Percentiles rank a stretch among this genome's conserved stretches.
Evolutionary conservation across 2,113 vertebrate genomes (phyloP).

Genomic region (Pardalotus punctatus): DNA sequence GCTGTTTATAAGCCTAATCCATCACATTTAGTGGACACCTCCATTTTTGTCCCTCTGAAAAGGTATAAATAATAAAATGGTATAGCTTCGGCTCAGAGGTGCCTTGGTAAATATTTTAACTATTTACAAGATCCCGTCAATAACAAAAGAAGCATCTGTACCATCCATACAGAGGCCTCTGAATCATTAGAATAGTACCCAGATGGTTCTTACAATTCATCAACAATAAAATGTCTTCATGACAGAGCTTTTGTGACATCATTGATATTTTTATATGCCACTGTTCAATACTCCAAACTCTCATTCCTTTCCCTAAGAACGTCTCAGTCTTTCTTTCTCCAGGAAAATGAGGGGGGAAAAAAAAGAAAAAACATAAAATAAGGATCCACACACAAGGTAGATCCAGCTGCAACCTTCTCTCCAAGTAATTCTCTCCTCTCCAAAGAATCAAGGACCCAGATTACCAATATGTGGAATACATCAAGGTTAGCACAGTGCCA

Average conservation of each 20-base stretch:
- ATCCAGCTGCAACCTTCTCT: not conserved
- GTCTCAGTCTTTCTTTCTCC: not conserved
- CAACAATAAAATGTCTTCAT: slow-evolving; percentile 68
- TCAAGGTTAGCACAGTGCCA: slow-evolving; percentile 9
- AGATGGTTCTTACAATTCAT: slow-evolving; percentile 89
- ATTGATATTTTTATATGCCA: slow-evolving; percentile 56
- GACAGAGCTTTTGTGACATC: slow-evolving; percentile 59
- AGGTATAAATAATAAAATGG: slow-evolving; percentile 99
- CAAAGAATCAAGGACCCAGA: slow-evolving; percentile 29
- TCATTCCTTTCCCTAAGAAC: not conserved
- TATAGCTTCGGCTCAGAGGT: slow-evolving; percentile 80
- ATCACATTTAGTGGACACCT: slow-evolving; percentile 99
- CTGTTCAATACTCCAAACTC: slow-evolving; percentile 31
- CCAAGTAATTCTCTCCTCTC: not conserved
- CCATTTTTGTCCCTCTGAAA: slow-evolving; percentile 97
- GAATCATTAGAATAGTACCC: slow-evolving; percentile 79
- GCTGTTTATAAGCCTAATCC: slow-evolving; percentile 99
- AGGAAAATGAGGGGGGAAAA: too few relatives aligned
- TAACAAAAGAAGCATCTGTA: slow-evolving; percentile 98
- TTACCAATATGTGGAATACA: slow-evolving; percentile 1
- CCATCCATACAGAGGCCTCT: slow-evolving; percentile 74
- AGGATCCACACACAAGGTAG: not conserved
- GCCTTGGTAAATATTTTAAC: slow-evolving; percentile 99
- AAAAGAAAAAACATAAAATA: not conserved
- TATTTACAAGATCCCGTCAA: slow-evolving; percentile 93